phyloP scores from a whole-genome alignment of 2,888 invertebrate species.

The Eupsilia transversa region DNA sequence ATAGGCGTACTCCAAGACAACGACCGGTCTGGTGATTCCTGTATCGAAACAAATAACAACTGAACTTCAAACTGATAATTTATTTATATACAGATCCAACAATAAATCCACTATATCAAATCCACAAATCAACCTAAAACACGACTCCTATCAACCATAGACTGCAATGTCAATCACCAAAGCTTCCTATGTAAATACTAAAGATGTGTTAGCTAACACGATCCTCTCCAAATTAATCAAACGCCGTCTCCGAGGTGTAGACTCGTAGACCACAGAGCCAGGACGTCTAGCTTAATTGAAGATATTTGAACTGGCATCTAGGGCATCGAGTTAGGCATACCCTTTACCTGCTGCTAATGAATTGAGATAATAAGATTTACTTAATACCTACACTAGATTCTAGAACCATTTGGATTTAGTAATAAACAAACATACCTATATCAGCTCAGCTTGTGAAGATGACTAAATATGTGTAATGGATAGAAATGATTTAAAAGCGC shows the following conservation, averaged over 20 bases:
- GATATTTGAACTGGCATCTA: conserved; percentile 41
- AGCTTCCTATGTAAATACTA: conserved; percentile 36
- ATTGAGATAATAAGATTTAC: conserved; percentile 20
- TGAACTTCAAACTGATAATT: not conserved
- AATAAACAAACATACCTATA: no score
- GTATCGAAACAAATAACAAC: not conserved
- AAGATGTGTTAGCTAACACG: conserved; percentile 36
- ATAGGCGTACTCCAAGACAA: no score
- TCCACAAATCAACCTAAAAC: not conserved
- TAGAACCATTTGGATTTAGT: not conserved
- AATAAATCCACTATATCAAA: not conserved
- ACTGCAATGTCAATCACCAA: conserved; percentile 12
- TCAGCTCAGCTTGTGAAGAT: no score
- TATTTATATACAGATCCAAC: not conserved
- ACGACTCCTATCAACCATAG: not conserved
- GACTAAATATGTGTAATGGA: no score
- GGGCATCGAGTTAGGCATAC: conserved; percentile 11
- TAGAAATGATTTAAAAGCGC: no score
- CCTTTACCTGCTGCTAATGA: conserved; percentile 23
- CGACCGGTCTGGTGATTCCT: no score
- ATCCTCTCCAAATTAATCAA: conserved; percentile 50
- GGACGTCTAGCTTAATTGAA: conserved; percentile 32
- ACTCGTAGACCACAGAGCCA: conserved; percentile 30
- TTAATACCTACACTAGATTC: not conserved
- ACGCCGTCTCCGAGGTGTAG: conserved; percentile 28